Conservation (phyloP, 2,797 vertebrate species). For the Myotis vivesi region DNA sequence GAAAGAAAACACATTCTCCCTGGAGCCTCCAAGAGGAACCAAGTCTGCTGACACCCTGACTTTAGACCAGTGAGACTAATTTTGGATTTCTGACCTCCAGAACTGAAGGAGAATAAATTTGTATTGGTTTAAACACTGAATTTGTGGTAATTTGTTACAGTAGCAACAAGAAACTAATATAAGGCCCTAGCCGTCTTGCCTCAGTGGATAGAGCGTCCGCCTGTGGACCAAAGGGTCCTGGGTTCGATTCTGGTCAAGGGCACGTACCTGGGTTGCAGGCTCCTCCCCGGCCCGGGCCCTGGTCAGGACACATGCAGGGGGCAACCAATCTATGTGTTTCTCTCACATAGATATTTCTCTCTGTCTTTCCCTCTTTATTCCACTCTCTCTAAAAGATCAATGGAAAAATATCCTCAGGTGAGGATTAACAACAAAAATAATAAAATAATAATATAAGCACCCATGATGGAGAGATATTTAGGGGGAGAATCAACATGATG, state of each 20-base stretch:
- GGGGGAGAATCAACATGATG: not conserved
- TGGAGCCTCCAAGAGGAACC: not conserved
- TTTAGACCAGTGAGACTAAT: not conserved
- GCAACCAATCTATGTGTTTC: no score
- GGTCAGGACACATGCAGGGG: no score
- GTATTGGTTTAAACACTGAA: not conserved
- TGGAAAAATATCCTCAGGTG: no score
- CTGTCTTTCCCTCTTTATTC: no score
- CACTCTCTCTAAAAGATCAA: no score
- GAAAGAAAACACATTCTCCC: not conserved
- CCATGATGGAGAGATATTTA: not conserved
- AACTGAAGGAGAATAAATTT: not conserved
- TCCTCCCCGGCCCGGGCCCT: no score
- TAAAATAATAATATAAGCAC: not conserved
- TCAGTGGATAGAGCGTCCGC: no score
- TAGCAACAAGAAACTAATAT: not conserved
- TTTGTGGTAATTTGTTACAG: not conserved
- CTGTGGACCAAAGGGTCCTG: no score
- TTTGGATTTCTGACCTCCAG: not conserved
- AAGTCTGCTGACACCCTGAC: not conserved
- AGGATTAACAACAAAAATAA: no score
- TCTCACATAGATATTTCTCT: no score
- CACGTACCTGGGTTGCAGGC: no score
- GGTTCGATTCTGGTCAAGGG: no score
- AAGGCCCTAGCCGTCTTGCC: not conserved